These are phyloP conservation scores for Thalassaphorura encarpata DNA, from an alignment of 1,140 invertebrate genomes.

Conservation along the genomic window DNA sequence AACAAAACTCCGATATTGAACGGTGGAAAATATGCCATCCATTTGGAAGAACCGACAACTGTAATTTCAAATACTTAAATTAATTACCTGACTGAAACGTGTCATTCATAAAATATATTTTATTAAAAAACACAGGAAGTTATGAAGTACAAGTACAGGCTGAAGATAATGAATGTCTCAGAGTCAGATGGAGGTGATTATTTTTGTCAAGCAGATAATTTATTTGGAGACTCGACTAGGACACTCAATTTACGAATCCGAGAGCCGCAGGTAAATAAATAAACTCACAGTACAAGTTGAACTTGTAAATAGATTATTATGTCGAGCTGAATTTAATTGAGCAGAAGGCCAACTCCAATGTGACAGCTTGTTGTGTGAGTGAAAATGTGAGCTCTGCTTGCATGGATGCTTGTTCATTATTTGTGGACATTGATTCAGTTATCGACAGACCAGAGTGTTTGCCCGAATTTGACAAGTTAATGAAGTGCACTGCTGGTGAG, in stretches of 20 bases:
- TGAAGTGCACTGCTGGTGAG: constrained; percentile 66
- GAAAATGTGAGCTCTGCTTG: constrained; percentile 62
- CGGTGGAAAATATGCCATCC: constrained; percentile 2
- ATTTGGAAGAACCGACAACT: neutral
- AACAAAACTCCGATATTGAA: constrained; percentile 44
- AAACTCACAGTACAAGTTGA: too few relatives aligned
- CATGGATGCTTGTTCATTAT: constrained; percentile 66
- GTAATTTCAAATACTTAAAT: neutral
- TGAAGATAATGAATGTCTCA: constrained; percentile 57
- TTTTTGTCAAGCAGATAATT: constrained; percentile 69
- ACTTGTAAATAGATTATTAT: too few relatives aligned
- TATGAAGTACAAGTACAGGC: constrained; percentile 56
- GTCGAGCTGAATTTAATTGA: constrained; percentile 5
- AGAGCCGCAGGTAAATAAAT: too few relatives aligned
- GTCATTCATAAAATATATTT: too few relatives aligned
- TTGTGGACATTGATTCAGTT: constrained; percentile 66
- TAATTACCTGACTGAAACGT: neutral
- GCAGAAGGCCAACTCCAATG: constrained; percentile 50
- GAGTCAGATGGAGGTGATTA: constrained; percentile 62
- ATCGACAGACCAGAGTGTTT: constrained; percentile 66
- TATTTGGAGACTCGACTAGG: constrained; percentile 57
- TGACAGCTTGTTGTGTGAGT: constrained; percentile 61
- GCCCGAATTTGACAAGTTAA: constrained; percentile 68
- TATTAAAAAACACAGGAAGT: constrained; percentile 38
- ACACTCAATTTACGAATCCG: constrained; percentile 56